Percentiles rank a stretch among this genome's conserved stretches.
phyloP scores from a whole-genome alignment of 2,797 vertebrate species.

The Lacerta agilis region DNA sequence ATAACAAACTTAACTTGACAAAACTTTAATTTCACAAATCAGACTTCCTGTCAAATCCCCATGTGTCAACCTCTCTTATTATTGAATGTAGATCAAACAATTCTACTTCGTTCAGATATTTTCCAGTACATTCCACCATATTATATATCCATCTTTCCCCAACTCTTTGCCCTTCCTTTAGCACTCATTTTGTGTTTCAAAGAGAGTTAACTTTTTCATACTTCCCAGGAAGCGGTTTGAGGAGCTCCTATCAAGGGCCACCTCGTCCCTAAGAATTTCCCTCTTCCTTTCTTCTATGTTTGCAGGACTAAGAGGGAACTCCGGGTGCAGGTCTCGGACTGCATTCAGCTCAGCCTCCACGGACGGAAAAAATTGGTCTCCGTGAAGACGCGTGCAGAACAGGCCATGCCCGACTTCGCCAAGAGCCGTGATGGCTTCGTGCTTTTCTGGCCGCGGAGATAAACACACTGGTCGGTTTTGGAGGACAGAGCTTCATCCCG shows the following conservation, averaged over 20 bases:
- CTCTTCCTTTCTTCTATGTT: neutral
- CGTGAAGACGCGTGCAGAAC: conserved; percentile 40
- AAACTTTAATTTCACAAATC: too few relatives aligned
- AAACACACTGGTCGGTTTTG: neutral
- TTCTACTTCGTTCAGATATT: too few relatives aligned
- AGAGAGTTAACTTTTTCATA: neutral
- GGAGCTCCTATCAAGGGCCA: neutral
- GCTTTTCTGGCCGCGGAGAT: conserved; percentile 68
- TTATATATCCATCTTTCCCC: too few relatives aligned
- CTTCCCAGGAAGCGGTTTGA: neutral
- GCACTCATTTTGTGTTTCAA: neutral
- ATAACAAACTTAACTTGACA: too few relatives aligned
- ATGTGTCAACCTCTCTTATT: too few relatives aligned
- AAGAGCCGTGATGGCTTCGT: conserved; percentile 61
- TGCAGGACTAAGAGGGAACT: conserved; percentile 67
- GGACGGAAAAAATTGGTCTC: conserved; percentile 65
- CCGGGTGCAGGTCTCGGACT: conserved; percentile 67
- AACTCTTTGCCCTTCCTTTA: too few relatives aligned
- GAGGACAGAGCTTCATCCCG: neutral
- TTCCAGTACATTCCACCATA: too few relatives aligned
- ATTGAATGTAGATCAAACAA: too few relatives aligned
- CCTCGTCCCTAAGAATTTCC: rapidly evolving
- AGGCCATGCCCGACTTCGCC: conserved; percentile 64
- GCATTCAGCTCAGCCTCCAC: conserved; percentile 70
- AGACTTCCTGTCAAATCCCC: too few relatives aligned